phyloP scores from a whole-genome alignment of 2,888 invertebrate species.

The Seira sanloemensis region DNA sequence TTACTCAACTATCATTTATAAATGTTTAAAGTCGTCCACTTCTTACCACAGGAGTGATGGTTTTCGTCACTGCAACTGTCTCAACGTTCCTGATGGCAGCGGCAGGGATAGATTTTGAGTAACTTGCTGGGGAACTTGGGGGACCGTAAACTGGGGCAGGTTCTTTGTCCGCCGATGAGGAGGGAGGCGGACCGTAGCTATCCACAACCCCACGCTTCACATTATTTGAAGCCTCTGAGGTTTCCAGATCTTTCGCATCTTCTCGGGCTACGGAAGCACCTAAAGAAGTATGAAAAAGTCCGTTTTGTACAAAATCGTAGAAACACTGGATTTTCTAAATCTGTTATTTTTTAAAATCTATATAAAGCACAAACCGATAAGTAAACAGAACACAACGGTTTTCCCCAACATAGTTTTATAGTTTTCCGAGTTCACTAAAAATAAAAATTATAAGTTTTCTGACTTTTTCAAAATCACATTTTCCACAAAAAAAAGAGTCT shows the following conservation, averaged over 20 bases:
- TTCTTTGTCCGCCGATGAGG: not conserved
- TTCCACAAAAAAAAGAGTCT: not conserved
- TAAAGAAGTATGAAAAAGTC: no score
- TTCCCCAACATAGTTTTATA: not conserved
- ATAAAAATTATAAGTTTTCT: not conserved
- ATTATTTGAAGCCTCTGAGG: conserved; percentile 7
- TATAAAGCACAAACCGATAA: conserved; percentile 9
- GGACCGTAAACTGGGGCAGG: conserved; percentile 40
- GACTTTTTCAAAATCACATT: not conserved
- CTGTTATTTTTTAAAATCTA: not conserved
- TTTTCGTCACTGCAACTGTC: conserved; percentile 71
- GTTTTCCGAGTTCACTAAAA: not conserved
- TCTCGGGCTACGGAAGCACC: conserved; percentile 1
- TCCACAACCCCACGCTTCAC: conserved; percentile 24
- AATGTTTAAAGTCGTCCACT: no score
- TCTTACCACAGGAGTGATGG: conserved; percentile 73
- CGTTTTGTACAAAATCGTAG: no score
- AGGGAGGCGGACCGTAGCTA: conserved; percentile 38
- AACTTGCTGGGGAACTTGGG: conserved; percentile 33
- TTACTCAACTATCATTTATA: no score
- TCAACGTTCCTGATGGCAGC: conserved; percentile 72
- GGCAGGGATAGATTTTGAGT: conserved; percentile 68
- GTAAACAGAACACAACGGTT: conserved; percentile 10
- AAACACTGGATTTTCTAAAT: no score
- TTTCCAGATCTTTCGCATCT: not conserved